Evolutionary conservation across 2,888 invertebrate genomes (phyloP), one percentile per base, ranked within the genome.

Genomic region (Achlya flavicornis): DNA sequence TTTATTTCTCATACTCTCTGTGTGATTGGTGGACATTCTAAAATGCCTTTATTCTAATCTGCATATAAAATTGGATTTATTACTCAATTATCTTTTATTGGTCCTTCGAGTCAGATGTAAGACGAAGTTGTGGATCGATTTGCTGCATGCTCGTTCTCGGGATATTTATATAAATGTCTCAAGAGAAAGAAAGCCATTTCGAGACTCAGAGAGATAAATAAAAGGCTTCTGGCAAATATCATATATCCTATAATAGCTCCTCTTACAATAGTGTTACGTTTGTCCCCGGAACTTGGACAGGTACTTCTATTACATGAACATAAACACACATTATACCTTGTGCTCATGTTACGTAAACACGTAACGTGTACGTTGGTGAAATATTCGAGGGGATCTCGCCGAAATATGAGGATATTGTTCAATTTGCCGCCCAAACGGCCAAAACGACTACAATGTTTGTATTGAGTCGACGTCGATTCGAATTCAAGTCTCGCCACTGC

Each of bases 381-480:
- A 80, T 80, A 79, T 83, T 78, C 74, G 75, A 77, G 65, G 59
- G 70, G 72, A 76, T 73, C 72, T 64, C 64, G 58, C 72, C 78
- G 77, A 81, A 78, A 81, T 80, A 82, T 79, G 75, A 73, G 76
- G 72, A 76, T 78, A 82, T 82, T 81, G 79, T 82, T 78, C 78
- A 71, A 75, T 77, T 74, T 70, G 72, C 63, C 68, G 65, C 73
- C 67, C 33, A 33, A 16, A 38, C 58, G 6, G 10, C 10, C 35
- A n/a, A n/a, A 58, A 16, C 67, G 68, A n/a, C 46, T 46, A 46
- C 63, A 66, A 68, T 83, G 75, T 79, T 82, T 79, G 83, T 82
- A 79, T 80, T 76, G 79, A 77, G 79, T 74, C 65, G 62, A 65
- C 68, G 76, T 74, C 80, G 70, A 83, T 86, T 83, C 78, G 77